Base-by-base conservation (phyloP, 2,113 vertebrate species). In the Onychostoma macrolepis region DNA sequence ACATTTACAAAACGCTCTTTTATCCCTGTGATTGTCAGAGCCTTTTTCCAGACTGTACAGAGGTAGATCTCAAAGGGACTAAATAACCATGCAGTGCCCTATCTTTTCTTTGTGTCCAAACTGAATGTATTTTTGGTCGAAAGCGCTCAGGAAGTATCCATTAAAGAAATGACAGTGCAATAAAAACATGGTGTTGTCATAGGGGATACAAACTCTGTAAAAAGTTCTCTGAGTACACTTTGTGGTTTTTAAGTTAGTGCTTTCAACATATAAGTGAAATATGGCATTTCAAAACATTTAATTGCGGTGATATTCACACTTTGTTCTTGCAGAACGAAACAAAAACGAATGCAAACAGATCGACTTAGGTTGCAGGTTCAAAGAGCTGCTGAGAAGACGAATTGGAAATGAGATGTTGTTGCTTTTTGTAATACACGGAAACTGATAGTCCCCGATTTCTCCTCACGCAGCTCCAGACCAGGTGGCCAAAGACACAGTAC, bases 401-500 rank as follows among this genome's bases (percentile, higher is more conserved):
- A 90, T 90, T 91, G 89, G 91, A 85, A 85, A 92, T 93, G 94
- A 94, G 95, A 94, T 94, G 94, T 94, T 95, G 95, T 95, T 90
- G 90, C 91, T 93, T 92, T 93, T 94, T 95, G 69, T 65, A 65
- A 28, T 80, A 41, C 69, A 74, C 48, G 50, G 24, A 80, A 82
- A 58, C 53, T 33, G 36, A 41, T 76, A 74, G 61, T 81, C 83
- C 75, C 76, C 36, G 41, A 61, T 80, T 96, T 93, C 72, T 89
- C 65, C 45, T 88, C 56, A 53, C 79, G 91, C 87, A 91, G 89
- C 58, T 88, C 38, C 65, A 94, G 94, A 96, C 94, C 97, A 98
- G 96, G 97, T 97, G 97, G 95, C 95, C 92, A 90, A 93, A 92
- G 95, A 92, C 90, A 90, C 86, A 91, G 88, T 91, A 89, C 89